phyloP scores from a whole-genome alignment of 2,888 invertebrate genomes.

The Drepanosiphum platanoidis region DNA sequence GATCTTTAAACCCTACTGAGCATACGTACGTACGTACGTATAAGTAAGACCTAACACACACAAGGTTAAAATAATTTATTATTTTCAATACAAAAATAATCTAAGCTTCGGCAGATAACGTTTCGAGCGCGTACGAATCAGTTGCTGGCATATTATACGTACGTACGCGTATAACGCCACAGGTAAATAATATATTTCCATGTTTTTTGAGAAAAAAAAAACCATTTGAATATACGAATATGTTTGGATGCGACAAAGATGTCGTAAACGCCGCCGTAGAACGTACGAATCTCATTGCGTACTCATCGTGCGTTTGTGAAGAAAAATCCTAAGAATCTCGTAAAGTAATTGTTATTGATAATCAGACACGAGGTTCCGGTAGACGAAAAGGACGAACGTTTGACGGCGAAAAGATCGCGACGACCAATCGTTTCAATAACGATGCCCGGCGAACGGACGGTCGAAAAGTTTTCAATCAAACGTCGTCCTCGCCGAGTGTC shows the following conservation, averaged over 20 bases:
- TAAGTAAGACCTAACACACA: conserved; percentile 25
- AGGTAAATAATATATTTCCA: neutral
- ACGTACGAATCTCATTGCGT: no score
- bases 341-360: no score
- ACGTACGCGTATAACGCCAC: neutral
- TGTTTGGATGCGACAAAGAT: no score
- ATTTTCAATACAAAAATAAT: conserved; percentile 25
- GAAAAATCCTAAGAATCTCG: no score
- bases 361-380: no score
- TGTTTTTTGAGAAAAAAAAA: neutral
- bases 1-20: conserved; percentile 35
- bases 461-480: no score
- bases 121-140: neutral
- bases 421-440: no score
- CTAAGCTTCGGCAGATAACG: conserved; percentile 1
- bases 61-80: conserved; percentile 54
- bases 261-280: no score
- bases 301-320: no score
- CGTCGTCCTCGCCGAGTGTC: no score
- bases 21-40: neutral
- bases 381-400: neutral
- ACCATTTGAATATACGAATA: neutral
- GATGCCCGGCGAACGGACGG: no score
- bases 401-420: neutral
- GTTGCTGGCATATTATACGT: neutral